Evolutionary conservation across 2,797 vertebrate species (phyloP), one percentile per base, ranked within the genome.

Genomic region (Agapornis canus): DNA sequence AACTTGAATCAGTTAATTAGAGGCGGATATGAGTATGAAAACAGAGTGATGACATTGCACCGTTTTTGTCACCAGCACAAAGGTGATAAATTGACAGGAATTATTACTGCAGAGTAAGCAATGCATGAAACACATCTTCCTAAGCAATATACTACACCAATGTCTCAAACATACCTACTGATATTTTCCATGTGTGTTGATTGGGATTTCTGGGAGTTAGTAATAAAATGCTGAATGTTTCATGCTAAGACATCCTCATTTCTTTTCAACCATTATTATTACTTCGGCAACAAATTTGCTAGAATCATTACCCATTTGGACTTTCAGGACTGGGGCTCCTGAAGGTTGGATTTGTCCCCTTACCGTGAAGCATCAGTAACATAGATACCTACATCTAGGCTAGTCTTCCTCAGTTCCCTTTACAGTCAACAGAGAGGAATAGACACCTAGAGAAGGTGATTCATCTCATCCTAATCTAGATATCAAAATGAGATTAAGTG

Each of bases 401-500:
- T 71, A 77, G 59, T 92, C 71, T 89, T 49, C 56, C 29, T 80
- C 65, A 51, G 51, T 49, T 94, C 48, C 87, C 69, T 87, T 81
- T 81, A 75, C 82, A 86, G 79, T 78, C 72, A 82, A 27, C 14
- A 75, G 42, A 80, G 43, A 91, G 60, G 64, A 92, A 95, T 60
- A 95, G 39, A 57, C 0, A 0, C 73, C 76, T 86, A 60, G 79
- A 94, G 77, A 92, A 90, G 48, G 52, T 91, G 94, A 94, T 91
- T 96, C 89, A 92, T 86, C 89, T 83, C 57, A 81, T 49, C 91
- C 65, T 90, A 78, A 89, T 80, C 65, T 51, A 93, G 92, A 70
- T 96, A 86, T 79, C 81, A 94, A 89, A 80, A 91, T 75, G 65
- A 88, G 79, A 92, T 83, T 96, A 94, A 94, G 94, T 95, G 72